Base-by-base conservation (phyloP, 1,140 invertebrate species). In the Rhagoletis pomonella region DNA sequence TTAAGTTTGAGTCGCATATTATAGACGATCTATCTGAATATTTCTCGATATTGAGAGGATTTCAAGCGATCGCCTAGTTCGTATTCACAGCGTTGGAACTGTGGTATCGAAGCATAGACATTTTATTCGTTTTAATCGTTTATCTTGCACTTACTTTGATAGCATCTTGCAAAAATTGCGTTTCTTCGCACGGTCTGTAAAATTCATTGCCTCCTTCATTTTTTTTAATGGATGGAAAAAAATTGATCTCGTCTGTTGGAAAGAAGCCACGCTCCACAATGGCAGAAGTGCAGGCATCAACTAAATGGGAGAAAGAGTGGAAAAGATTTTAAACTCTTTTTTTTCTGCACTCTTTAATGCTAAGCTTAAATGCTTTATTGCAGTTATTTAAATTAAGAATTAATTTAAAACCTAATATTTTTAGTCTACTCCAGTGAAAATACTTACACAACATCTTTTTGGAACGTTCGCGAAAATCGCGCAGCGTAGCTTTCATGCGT, bases 111-210 rank as follows among this genome's bases (percentile, higher is more conserved):
- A 29, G 29, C 29, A 29, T 29, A 29, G 29, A 29, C 29, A 29
- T 29, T 29, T 29, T 29, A 29, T 29, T 29, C 29, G 29, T 29
- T 0, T 29, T 29, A 29, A 29, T 29, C 29, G 29, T 29, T 29
- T 29, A 29, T 29, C 2, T 73, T 19, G 0, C 60, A 88, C 91
- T 89, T 93, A 97, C 96, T 96, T 94, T 19, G 95, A 95, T 0
- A 97, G 93, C 44, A 95, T 94, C 89, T 95, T 94, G 91, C 97
- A 97, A 89, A 96, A 96, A 86, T 95, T 95, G 88, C 96, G 94
- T 90, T 98, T 98, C 87, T 96, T 96, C 0, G 96, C 96, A 89
- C 97, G 96, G 89, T 97, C 96, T 55, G 96, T 97, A 90, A 97
- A 98, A 42, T 96, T 96, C 94, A 97, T 96, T 90, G 95, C 96